Evolutionary conservation across 2,888 invertebrate genomes (phyloP).

Genomic region (Eupsilia transversa): DNA sequence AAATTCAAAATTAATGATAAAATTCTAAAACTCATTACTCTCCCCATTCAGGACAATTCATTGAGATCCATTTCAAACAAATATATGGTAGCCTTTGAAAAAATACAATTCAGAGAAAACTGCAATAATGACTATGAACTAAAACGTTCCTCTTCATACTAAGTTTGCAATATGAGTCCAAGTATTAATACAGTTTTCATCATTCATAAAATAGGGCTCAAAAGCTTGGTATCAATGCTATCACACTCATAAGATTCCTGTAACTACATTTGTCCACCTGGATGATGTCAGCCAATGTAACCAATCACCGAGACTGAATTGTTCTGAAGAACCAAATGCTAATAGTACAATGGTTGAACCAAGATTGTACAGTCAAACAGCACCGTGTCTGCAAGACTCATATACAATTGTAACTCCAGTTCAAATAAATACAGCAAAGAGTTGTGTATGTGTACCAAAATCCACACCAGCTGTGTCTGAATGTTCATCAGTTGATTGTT

Average conservation of each 20-base stretch:
- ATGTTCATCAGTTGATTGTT: conserved; percentile 54
- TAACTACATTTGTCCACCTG: conserved; percentile 82
- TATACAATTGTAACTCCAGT: conserved; percentile 32
- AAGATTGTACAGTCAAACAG: conserved; percentile 62
- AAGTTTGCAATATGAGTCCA: conserved; percentile 61
- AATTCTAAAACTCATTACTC: conserved; percentile 63
- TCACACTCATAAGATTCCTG: conserved; percentile 85
- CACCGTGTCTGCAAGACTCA: conserved; percentile 50
- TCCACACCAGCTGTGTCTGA: conserved; percentile 35
- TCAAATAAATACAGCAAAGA: conserved; percentile 30
- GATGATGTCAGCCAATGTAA: conserved; percentile 74
- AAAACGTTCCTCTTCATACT: conserved; percentile 74
- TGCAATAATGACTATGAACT: conserved; percentile 73
- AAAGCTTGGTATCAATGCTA: conserved; percentile 87
- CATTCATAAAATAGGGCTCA: conserved; percentile 81
- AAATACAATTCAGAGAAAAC: conserved; percentile 83
- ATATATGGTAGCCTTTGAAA: conserved; percentile 80
- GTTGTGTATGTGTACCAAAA: conserved; percentile 36
- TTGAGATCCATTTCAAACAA: conserved; percentile 76
- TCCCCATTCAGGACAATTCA: conserved; percentile 77
- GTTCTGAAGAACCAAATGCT: conserved; percentile 72
- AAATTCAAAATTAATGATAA: conserved; percentile 51
- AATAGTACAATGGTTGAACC: conserved; percentile 74
- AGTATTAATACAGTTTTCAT: conserved; percentile 75
- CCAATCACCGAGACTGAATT: conserved; percentile 61